Evolutionary conservation across 1,140 invertebrate species (phyloP), one percentile per base, ranked within the genome.

Genomic region (Brachionus koreanus): DNA sequence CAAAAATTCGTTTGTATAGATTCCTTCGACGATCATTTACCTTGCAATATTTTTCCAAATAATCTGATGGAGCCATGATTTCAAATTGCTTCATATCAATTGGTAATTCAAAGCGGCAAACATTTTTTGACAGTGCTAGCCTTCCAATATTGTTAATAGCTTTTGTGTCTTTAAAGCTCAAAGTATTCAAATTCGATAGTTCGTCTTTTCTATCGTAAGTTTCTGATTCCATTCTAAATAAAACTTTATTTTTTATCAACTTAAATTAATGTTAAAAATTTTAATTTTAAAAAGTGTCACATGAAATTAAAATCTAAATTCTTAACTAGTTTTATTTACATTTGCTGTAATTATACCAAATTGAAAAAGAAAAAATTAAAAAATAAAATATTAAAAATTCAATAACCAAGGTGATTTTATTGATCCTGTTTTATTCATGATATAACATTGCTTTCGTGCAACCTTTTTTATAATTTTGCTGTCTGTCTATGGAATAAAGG

Each of bases 81-180:
- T 87, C 86, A 13, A 87, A 83, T 9, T 74, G 12, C 79, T 84
- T 85, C 85, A 87, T 87, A 82, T 87, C 86, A 84, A 87, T 87
- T 6, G 86, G 86, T 35, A 87, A 83, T 57, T 86, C 86, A 84
- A 87, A 87, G 2, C 86, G 83, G 84, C 86, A 85, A 1, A 86
- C 84, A 42, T 85, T 85, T 61, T 86, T 84, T 37, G 86, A 86
- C 25, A 87, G 82, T 1, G 85, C 86, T 23, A 87, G 82, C n/a
- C 86, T 69, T 42, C 84, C 85, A 49, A 79, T 61, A 39, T 37
- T 61, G 35, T 61, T 79, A 12, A 43, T 37, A 5, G 76, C 46
- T 57, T 65, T 57, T 7, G 33, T 25, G 23, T 79, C 76, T 33
- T 23, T 29, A 65, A 39, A 39, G 13, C 25, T 67, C 10, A 67